Evolutionary conservation across 2,888 invertebrate species (phyloP).

Genomic region (Syrphus vitripennis): DNA sequence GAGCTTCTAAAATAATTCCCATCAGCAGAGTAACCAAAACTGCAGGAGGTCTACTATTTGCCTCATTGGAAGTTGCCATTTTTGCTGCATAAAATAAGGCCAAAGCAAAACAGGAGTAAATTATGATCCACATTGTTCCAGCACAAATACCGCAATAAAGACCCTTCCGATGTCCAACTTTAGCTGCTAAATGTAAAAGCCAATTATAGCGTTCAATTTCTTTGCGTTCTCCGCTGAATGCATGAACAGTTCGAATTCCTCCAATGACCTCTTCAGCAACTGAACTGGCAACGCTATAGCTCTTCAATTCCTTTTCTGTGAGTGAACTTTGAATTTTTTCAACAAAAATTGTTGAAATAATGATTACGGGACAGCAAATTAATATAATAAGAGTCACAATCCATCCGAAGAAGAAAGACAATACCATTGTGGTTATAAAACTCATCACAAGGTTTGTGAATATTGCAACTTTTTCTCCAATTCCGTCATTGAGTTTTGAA

Average conservation of each 20-base stretch:
- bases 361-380: conserved; percentile 89
- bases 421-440: conserved; percentile 86
- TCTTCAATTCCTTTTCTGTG: conserved; percentile 85
- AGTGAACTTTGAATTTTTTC: conserved; percentile 86
- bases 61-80: conserved; percentile 85
- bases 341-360: conserved; percentile 88
- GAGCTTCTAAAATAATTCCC: conserved; percentile 89
- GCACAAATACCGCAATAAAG: conserved; percentile 86
- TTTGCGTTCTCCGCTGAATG: conserved; percentile 89
- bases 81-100: conserved; percentile 91
- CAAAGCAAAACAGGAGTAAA: conserved; percentile 87
- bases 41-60: conserved; percentile 84
- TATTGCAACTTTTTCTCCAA: conserved; percentile 91
- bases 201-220: conserved; percentile 85
- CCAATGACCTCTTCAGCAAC: conserved; percentile 90
- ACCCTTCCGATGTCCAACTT: conserved; percentile 85
- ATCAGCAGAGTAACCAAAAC: conserved; percentile 89
- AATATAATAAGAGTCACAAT: conserved; percentile 91
- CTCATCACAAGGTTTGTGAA: conserved; percentile 88
- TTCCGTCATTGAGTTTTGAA: conserved; percentile 90
- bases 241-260: conserved; percentile 88
- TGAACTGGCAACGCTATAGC: conserved; percentile 89
- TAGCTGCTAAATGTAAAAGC: conserved; percentile 84
- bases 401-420: conserved; percentile 92
- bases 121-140: conserved; percentile 88